Evolutionary conservation across 23 tunicate species (phyloP), one percentile per base, ranked within the genome.

Genomic region (Halocynthia aurantium): DNA sequence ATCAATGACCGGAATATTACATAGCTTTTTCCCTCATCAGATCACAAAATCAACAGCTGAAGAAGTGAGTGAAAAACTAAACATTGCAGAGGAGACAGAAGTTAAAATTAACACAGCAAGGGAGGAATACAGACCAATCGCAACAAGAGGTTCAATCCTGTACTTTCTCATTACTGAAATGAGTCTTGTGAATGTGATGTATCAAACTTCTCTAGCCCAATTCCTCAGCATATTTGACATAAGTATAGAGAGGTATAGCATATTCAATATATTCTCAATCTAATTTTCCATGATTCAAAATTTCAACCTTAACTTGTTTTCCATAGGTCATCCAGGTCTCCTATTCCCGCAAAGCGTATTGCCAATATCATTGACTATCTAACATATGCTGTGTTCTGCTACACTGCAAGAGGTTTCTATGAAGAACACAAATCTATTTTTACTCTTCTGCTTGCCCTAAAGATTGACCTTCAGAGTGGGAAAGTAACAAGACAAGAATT

Each of bases 101-200:
- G 74, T 71, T 53, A 93, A 93, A 64, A 93, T 93, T 54, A 93
- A 84, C 83, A 87, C 85, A 15, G 98, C 98, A 10, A 70, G 98
- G 50, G 98, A 93, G 78, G 98, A 93, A 74, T 93, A 93, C 73
- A 67, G 98, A 21, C 94, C 94, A 12, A 94, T 93, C 0, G 98
- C 98, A 15, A 83, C 84, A 65, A 65, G 98, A 50, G 98, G 98
- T 7, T 93, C 98, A 7, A 93, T 93, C 72, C 83, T 93, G 31
- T 93, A 93, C 75, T 93, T 93, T 70, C 89, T 93, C 66, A 93
- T 93, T 57, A 88, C 93, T 53, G 98, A 93, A 75, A 93, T 93
- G 89, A 82, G 88, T 67, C 77, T 93, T 79, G 98, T 93, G 55
- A 93, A 93, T 55, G 94, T 93, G 22, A 93, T 93, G 98, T 93